Percentiles rank a stretch among this genome's conserved stretches.
These are phyloP conservation scores for Spinus pinus DNA, from an alignment of 2,797 vertebrate species.

Conservation along the genomic window DNA sequence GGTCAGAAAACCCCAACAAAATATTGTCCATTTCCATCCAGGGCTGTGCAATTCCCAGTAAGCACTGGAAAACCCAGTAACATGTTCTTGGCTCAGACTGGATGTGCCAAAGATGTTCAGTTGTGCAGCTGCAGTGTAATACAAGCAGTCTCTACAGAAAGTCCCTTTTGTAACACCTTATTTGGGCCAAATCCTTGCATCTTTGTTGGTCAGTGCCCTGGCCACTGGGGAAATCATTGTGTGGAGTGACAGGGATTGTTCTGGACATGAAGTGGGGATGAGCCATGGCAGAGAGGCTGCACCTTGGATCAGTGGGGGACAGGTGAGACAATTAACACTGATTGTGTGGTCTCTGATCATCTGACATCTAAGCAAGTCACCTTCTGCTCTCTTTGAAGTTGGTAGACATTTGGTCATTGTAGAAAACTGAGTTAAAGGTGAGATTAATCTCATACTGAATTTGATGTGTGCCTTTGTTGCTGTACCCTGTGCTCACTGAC, in stretches of 20 bases:
- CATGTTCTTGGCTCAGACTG: fast-evolving
- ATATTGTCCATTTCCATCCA: neutral
- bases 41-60: neutral
- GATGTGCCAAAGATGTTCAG: neutral
- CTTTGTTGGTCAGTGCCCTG: neutral
- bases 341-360: neutral
- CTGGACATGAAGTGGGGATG: neutral
- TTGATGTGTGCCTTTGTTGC: neutral
- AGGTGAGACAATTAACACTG: neutral
- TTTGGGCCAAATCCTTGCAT: neutral
- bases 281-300: neutral
- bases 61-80: neutral
- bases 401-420: neutral
- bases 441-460: neutral
- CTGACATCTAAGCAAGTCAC: neutral
- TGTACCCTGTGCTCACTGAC: neutral
- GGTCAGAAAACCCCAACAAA: neutral
- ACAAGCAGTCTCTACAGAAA: neutral
- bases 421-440: neutral
- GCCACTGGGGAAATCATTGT: neutral
- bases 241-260: neutral
- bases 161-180: neutral
- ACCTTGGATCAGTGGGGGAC: neutral
- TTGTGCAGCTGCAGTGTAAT: neutral
- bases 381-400: neutral